Conservation (phyloP, 2,888 invertebrate species). For the Parnassius mnemosyne region DNA sequence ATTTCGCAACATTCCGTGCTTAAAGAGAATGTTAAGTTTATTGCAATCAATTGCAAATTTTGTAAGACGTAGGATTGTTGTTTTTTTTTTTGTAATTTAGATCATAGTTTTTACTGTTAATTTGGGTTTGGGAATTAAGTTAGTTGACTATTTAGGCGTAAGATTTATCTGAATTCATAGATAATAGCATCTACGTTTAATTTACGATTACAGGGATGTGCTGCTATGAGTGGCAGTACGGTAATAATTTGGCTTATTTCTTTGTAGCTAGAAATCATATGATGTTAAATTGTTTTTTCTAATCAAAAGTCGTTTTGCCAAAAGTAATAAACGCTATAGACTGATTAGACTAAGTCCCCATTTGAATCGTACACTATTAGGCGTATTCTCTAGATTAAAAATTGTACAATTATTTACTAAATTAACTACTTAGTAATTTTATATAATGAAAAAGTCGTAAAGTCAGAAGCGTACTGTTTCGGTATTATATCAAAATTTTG, state of each 20-base stretch:
- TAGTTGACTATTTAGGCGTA: conserved; percentile 73
- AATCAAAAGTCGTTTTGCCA: conserved; percentile 58
- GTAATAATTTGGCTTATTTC: conserved; percentile 54
- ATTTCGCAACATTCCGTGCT: conserved; percentile 74
- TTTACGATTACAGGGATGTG: conserved; percentile 79
- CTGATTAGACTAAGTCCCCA: conserved; percentile 79
- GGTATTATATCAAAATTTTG: conserved; percentile 58
- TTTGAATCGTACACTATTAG: conserved; percentile 78
- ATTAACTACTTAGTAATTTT: conserved; percentile 56
- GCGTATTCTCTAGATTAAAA: conserved; percentile 75
- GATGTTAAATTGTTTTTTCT: conserved; percentile 46
- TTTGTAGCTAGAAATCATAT: conserved; percentile 48
- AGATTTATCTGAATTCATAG: conserved; percentile 78
- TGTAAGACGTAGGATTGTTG: conserved; percentile 71
- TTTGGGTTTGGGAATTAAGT: conserved; percentile 79
- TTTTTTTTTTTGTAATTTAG: conserved; percentile 72
- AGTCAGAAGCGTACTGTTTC: conserved; percentile 65
- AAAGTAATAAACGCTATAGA: conserved; percentile 80
- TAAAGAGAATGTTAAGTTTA: conserved; percentile 70
- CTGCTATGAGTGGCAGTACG: conserved; percentile 64
- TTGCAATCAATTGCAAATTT: conserved; percentile 72
- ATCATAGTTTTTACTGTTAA: conserved; percentile 76
- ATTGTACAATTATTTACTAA: conserved; percentile 76
- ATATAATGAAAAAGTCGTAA: conserved; percentile 49
- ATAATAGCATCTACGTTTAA: conserved; percentile 70